Base-by-base conservation (phyloP, 2,113 vertebrate species). In the Cottus gobio region DNA sequence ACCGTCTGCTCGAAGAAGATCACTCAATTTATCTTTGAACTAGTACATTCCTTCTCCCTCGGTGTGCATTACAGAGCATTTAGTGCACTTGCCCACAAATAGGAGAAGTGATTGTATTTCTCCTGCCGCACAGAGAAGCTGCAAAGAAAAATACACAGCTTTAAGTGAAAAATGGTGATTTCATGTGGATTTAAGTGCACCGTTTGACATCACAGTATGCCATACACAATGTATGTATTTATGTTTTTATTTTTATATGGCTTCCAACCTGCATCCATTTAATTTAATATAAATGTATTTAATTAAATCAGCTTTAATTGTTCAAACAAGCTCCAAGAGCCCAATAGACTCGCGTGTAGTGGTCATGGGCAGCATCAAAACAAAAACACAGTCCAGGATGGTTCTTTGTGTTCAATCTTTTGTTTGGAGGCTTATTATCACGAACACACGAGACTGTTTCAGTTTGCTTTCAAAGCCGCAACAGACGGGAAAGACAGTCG, bases 21-120 rank as follows among this genome's bases (percentile, higher is more conserved):
- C 46, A 15, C 63, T 71, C 37, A 66, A 80, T 75, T 66, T 76
- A 78, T 80, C 64, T 57, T 75, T 84, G 36, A 75, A 79, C 66
- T 30, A 57, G 18, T 79, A 60, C 20, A n/a, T 66, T 79, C 58
- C 15, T 48, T 72, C 72, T 54, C 50, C 52, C 18, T 76, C 37
- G 58, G 30, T 54, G 6, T 50, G 57, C 8, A 37, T 65, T 65
- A 37, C 18, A 58, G 16, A 78, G 34, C 46, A 66, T 78, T 66
- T 60, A 44, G 22, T 13, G 15, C 8, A 34, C 28, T 44, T 67
- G 44, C 7, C 12, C 8, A 15, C 15, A n/a, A 24, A 22, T 10
- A 28, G n/a, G 22, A 10, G 36, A 62, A 37, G 44, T 6, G 0
- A 61, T 36, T 28, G 34, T 61, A 9, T 58, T 64, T 50, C 37